Percentiles rank a stretch among this genome's conserved stretches.
Evolutionary conservation across 2,888 invertebrate genomes (phyloP).

Genomic region (Orthosia gracilis): DNA sequence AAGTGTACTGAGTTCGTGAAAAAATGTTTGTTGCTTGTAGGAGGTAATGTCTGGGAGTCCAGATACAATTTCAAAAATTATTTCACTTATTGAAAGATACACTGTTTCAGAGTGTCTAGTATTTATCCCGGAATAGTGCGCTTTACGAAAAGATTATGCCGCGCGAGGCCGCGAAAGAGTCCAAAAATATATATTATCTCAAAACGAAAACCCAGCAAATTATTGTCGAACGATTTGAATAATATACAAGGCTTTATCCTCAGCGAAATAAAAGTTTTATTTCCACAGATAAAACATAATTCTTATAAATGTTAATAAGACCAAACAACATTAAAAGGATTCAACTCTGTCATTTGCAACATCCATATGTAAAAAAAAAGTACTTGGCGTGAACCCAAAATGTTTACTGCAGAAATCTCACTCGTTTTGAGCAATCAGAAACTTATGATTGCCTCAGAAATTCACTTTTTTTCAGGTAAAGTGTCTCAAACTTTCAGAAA

Average conservation of each 20-base stretch:
- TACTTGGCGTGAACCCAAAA: background rate
- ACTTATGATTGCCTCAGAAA: slow-evolving; percentile 54
- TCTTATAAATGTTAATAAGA: slow-evolving; percentile 26
- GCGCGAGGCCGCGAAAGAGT: too few relatives aligned
- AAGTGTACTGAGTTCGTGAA: background rate
- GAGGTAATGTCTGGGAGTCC: too few relatives aligned
- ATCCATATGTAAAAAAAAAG: background rate
- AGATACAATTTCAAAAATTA: too few relatives aligned
- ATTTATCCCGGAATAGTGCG: too few relatives aligned
- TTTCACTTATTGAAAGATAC: too few relatives aligned
- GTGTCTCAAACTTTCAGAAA: slow-evolving; percentile 25
- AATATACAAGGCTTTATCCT: background rate
- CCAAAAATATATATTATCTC: background rate
- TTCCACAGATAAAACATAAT: slow-evolving; percentile 14
- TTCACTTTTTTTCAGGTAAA: slow-evolving; percentile 34
- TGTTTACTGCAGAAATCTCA: slow-evolving; percentile 6
- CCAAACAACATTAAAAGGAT: slow-evolving; percentile 24
- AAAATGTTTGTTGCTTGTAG: too few relatives aligned
- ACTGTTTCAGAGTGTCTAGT: too few relatives aligned
- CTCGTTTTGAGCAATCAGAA: slow-evolving; percentile 23
- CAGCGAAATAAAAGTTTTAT: slow-evolving; percentile 5
- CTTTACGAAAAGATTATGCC: too few relatives aligned
- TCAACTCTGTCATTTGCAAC: slow-evolving; percentile 26
- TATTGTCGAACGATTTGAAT: slow-evolving; percentile 1
- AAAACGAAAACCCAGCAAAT: background rate